Evolutionary conservation across 2,113 vertebrate genomes (phyloP).

Genomic region (Corythaixoides concolor): DNA sequence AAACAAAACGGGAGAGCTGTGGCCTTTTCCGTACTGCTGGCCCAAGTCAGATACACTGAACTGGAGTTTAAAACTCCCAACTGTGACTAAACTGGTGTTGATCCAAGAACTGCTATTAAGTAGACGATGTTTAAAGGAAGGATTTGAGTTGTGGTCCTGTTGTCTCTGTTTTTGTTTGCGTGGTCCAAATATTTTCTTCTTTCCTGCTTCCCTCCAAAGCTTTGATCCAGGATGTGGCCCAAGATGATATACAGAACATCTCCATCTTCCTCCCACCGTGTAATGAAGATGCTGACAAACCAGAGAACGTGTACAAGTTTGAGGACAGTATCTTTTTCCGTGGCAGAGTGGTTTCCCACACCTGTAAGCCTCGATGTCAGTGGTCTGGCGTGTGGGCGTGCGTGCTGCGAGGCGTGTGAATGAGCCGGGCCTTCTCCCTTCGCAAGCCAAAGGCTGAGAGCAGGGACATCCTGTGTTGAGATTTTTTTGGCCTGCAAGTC

Average conservation of each 20-base stretch:
- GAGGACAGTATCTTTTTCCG: slow-evolving; percentile 87
- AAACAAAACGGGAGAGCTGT: not conserved
- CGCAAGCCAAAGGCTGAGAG: not conserved
- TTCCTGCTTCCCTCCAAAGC: slow-evolving; percentile 64
- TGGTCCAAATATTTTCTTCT: not conserved
- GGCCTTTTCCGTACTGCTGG: not conserved
- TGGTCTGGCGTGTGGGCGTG: rapidly evolving
- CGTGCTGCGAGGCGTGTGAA: not conserved
- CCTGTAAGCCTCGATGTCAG: rapidly evolving
- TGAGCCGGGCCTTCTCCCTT: rapidly evolving
- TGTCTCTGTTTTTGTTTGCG: not conserved
- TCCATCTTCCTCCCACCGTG: slow-evolving; percentile 83
- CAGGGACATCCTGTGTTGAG: not conserved
- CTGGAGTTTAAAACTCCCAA: not conserved
- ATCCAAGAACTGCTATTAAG: not conserved
- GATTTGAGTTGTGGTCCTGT: not conserved
- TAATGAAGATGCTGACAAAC: slow-evolving; percentile 74
- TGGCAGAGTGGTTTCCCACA: not conserved
- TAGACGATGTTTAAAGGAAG: not conserved
- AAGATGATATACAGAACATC: slow-evolving; percentile 60
- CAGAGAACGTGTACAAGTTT: slow-evolving; percentile 85
- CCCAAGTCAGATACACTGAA: not conserved
- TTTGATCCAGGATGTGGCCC: slow-evolving; percentile 80
- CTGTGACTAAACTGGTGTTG: not conserved
- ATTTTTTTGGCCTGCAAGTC: not conserved